phyloP scores from a whole-genome alignment of 1,140 invertebrate species.

The Eumeta japonica region DNA sequence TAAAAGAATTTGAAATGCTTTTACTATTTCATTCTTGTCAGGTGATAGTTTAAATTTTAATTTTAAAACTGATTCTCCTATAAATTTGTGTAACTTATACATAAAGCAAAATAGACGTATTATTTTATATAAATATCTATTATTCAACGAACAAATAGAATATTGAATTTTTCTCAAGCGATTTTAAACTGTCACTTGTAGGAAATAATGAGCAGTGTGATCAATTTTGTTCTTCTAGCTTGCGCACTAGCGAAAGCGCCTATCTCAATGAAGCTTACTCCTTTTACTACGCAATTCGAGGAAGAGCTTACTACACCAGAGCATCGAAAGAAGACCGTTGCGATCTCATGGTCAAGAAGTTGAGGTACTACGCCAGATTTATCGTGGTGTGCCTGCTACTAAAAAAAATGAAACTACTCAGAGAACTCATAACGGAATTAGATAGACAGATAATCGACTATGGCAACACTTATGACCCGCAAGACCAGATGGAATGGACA shows the following conservation, averaged over 20 bases:
- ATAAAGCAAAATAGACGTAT: not conserved
- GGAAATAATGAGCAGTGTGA: not conserved
- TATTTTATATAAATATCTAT: not conserved
- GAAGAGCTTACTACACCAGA: conserved; percentile 91
- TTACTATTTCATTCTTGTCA: not conserved
- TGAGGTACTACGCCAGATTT: conserved; percentile 94
- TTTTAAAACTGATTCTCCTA: conserved; percentile 3
- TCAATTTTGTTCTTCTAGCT: conserved; percentile 58
- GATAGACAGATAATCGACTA: conserved; percentile 92
- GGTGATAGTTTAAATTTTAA: not conserved
- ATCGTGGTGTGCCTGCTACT: conserved; percentile 94
- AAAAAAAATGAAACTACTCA: conserved; percentile 91
- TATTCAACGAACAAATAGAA: not conserved
- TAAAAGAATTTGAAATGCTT: not conserved
- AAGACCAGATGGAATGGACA: conserved; percentile 95
- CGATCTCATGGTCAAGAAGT: conserved; percentile 96
- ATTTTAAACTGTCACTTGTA: not conserved
- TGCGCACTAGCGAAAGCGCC: conserved; percentile 93
- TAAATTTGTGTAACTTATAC: conserved; percentile 6
- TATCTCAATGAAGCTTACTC: conserved; percentile 95
- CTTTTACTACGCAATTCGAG: conserved; percentile 94
- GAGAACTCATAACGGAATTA: conserved; percentile 88
- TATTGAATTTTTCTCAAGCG: not conserved
- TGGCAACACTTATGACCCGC: conserved; percentile 89
- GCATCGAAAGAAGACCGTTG: conserved; percentile 91